Conservation (phyloP, 2,113 vertebrate genomes). For the Boleophthalmus pectinirostris region DNA sequence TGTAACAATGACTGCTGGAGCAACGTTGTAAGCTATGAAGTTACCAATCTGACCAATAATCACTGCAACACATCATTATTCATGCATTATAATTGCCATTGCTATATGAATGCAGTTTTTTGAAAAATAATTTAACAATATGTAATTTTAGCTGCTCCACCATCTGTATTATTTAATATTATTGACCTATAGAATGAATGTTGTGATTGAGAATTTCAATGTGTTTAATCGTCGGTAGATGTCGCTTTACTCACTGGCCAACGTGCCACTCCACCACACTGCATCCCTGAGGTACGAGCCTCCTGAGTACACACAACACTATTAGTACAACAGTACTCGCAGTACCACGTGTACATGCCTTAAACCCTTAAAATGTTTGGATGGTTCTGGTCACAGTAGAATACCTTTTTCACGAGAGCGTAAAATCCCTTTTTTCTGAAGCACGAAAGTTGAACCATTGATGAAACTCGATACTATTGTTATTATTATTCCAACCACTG, state of each 20-base stretch:
- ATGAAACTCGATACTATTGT: slow-evolving; percentile 90
- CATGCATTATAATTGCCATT: not conserved
- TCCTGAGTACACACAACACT: slow-evolving; percentile 67
- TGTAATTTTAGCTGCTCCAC: too few relatives aligned
- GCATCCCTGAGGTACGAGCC: slow-evolving; percentile 87
- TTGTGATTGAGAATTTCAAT: not conserved
- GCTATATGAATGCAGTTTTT: not conserved
- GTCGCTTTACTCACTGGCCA: slow-evolving; percentile 86
- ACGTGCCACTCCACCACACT: slow-evolving; percentile 94
- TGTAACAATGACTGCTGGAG: slow-evolving; percentile 91
- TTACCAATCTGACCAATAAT: slow-evolving; percentile 93
- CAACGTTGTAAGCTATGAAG: slow-evolving; percentile 92
- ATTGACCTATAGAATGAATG: not conserved
- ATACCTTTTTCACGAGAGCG: slow-evolving; percentile 86
- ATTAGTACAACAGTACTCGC: not conserved
- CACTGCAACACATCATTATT: slow-evolving; percentile 76
- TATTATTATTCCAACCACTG: slow-evolving; percentile 79
- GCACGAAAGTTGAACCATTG: slow-evolving; percentile 93
- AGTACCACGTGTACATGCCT: not conserved
- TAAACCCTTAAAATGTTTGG: not conserved
- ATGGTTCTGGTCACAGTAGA: not conserved
- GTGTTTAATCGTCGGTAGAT: not conserved
- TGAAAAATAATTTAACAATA: too few relatives aligned
- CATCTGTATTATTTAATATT: not conserved
- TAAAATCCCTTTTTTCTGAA: slow-evolving; percentile 93